These are phyloP conservation scores for Motacilla alba DNA, from an alignment of 2,113 vertebrate species.

Conservation along the genomic window DNA sequence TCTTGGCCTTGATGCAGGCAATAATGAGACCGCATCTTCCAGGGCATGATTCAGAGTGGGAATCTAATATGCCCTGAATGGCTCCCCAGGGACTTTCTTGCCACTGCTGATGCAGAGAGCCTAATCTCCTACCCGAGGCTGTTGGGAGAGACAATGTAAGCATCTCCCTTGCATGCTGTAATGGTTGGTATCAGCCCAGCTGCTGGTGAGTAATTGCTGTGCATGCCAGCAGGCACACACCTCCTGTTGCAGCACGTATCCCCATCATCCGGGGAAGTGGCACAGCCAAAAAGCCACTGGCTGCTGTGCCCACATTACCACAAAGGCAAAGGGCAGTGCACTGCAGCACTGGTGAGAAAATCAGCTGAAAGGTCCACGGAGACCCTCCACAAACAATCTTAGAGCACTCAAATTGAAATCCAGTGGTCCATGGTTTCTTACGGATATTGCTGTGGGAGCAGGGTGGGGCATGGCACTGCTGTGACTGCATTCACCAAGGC, in stretches of 20 bases:
- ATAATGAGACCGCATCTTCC: slow-evolving; percentile 16
- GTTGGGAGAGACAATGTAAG: slow-evolving; percentile 11
- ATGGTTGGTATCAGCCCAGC: slow-evolving; percentile 51
- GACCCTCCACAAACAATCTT: neutral
- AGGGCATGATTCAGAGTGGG: slow-evolving; percentile 15
- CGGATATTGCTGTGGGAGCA: neutral
- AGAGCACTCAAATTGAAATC: neutral
- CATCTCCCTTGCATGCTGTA: slow-evolving; percentile 34
- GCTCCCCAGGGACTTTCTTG: slow-evolving; percentile 36
- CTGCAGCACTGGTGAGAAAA: neutral
- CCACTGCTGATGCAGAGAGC: neutral
- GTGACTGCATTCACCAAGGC: neutral
- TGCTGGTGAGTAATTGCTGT: slow-evolving; percentile 20
- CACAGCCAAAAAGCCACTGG: neutral
- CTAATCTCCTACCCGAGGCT: slow-evolving; percentile 17
- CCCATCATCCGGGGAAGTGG: neutral
- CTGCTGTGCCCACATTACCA: neutral
- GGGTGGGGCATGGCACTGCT: neutral
- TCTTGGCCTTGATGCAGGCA: neutral
- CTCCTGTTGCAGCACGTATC: neutral
- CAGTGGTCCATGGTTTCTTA: neutral
- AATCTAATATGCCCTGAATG: slow-evolving; percentile 3
- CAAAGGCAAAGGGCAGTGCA: neutral
- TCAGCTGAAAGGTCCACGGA: neutral
- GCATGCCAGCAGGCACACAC: neutral